Conservation (phyloP, 2,113 vertebrate species). For the Reinhardtius hippoglossoides region DNA sequence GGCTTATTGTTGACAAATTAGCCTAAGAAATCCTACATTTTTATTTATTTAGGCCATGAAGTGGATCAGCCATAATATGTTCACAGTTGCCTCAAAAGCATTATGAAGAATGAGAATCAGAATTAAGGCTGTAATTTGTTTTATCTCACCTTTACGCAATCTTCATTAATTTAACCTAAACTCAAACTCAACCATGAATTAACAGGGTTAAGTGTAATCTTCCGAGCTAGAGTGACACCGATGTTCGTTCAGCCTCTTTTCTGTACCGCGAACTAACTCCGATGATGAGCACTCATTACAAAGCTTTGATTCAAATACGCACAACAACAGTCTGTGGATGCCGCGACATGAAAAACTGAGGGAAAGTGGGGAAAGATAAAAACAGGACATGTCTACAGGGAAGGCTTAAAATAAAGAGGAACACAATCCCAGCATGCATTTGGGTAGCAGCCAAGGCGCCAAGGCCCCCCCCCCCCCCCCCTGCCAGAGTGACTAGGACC, state of each 20-base stretch:
- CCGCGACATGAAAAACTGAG: slow-evolving; percentile 56
- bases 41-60: slow-evolving; percentile 24
- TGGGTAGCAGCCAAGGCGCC: slow-evolving; percentile 71
- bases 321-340: slow-evolving; percentile 54
- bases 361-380: slow-evolving; percentile 65
- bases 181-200: background rate
- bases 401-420: slow-evolving; percentile 86
- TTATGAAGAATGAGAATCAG: background rate
- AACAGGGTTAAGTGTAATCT: background rate
- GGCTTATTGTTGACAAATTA: slow-evolving; percentile 32
- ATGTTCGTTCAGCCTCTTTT: slow-evolving; percentile 22
- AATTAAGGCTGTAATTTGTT: background rate
- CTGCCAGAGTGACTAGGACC: slow-evolving; percentile 66
- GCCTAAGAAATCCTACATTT: slow-evolving; percentile 16
- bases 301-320: slow-evolving; percentile 27
- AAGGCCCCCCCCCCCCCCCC: slow-evolving; percentile 44
- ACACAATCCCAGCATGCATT: slow-evolving; percentile 84
- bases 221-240: slow-evolving; percentile 3
- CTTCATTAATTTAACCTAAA: background rate
- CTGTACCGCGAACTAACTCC: slow-evolving; percentile 24
- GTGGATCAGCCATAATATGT: background rate
- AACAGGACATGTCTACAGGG: slow-evolving; percentile 87
- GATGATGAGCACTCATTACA: slow-evolving; percentile 34
- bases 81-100: background rate
- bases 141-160: background rate